Evolutionary conservation across 1,140 invertebrate genomes (phyloP).

Genomic region (Chelonus insularis): DNA sequence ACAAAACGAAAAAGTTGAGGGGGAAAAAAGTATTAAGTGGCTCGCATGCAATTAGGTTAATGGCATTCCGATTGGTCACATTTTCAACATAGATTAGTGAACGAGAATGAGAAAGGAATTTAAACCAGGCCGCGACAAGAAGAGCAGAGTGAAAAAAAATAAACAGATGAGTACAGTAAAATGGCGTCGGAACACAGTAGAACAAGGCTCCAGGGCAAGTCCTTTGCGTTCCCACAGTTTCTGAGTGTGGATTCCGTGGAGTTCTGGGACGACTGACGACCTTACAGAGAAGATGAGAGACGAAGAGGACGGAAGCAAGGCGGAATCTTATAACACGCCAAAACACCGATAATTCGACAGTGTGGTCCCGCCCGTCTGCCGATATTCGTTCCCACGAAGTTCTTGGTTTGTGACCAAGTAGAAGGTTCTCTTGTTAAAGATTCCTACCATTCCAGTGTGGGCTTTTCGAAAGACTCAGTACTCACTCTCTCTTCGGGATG

Average conservation of each 20-base stretch:
- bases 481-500: neutral
- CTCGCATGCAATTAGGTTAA: too few species aligned
- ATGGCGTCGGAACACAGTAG: slow-evolving; percentile 39
- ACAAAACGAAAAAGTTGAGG: too few species aligned
- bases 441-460: slow-evolving; percentile 15
- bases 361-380: slow-evolving; percentile 53
- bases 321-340: slow-evolving; percentile 56
- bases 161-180: neutral
- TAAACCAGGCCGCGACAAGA: too few species aligned
- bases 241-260: slow-evolving; percentile 47
- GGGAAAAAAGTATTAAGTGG: too few species aligned
- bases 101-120: too few species aligned
- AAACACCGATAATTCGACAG: slow-evolving; percentile 60
- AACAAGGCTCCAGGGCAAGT: slow-evolving; percentile 44
- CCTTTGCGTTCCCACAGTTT: slow-evolving; percentile 55
- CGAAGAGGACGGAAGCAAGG: slow-evolving; percentile 28
- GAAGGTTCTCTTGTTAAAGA: slow-evolving; percentile 13
- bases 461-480: neutral
- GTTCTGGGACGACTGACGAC: slow-evolving; percentile 8
- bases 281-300: neutral
- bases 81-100: too few species aligned
- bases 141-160: too few species aligned
- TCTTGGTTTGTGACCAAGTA: slow-evolving; percentile 9
- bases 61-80: too few species aligned
- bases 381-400: slow-evolving; percentile 54